These are phyloP conservation scores for Seriola aureovittata DNA, from an alignment of 2,113 vertebrate species.

Conservation along the genomic window DNA sequence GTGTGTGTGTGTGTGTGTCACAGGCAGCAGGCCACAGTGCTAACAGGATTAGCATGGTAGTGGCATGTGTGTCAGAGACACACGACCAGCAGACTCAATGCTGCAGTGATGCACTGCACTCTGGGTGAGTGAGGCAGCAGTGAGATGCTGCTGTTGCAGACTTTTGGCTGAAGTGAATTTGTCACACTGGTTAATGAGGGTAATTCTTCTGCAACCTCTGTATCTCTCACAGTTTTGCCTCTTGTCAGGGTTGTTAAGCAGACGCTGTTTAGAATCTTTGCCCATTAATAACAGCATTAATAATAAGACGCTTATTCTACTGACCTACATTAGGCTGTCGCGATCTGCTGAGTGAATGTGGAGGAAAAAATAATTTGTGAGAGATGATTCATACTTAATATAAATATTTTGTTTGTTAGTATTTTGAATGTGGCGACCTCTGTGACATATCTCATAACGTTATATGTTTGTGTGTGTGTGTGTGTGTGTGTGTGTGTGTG, in stretches of 20 bases:
- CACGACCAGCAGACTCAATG: slow-evolving; percentile 24
- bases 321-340: slow-evolving; percentile 15
- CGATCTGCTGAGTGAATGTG: slow-evolving; percentile 8
- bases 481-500: too few relatives aligned
- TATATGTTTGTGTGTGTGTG: too few relatives aligned
- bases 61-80: slow-evolving; percentile 50
- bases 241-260: slow-evolving; percentile 33
- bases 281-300: slow-evolving; percentile 1
- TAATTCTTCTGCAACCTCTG: slow-evolving; percentile 41
- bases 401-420: background rate
- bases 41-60: slow-evolving; percentile 70
- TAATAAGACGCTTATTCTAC: background rate
- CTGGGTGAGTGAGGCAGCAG: slow-evolving; percentile 1
- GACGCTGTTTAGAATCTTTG: slow-evolving; percentile 31
- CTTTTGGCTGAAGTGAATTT: slow-evolving; percentile 8
- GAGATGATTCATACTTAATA: background rate
- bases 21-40: slow-evolving; percentile 23
- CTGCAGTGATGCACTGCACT: background rate
- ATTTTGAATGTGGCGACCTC: background rate
- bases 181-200: slow-evolving; percentile 59
- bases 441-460: background rate
- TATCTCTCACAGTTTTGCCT: background rate
- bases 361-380: background rate
- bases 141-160: background rate
- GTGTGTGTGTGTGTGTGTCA: slow-evolving; percentile 14